Conservation (phyloP, 2,888 invertebrate species). For the Andrena flavipes region DNA sequence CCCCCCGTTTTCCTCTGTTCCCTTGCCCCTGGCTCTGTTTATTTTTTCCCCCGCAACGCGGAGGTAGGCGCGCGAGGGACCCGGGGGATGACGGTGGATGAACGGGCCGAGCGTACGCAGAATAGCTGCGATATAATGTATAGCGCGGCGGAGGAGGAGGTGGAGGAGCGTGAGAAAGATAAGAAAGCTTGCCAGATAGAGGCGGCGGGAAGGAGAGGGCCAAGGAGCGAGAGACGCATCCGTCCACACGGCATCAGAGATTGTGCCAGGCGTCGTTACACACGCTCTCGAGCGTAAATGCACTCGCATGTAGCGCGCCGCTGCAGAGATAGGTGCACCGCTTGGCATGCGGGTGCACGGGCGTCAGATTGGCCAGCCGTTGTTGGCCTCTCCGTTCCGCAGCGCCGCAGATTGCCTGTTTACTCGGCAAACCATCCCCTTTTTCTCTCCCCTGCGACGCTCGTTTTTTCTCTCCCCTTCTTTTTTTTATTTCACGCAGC, state of each 20-base stretch:
- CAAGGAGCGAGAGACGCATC: neutral
- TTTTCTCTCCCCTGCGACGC: slow-evolving; percentile 1
- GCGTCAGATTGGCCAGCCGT: slow-evolving; percentile 43
- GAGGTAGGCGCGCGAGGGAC: slow-evolving; percentile 16
- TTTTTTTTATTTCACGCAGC: neutral
- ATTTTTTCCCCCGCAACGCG: slow-evolving; percentile 2
- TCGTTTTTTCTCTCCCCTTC: neutral
- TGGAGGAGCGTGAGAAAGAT: slow-evolving; percentile 31
- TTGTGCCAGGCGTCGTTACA: slow-evolving; percentile 62
- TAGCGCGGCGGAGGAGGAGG: neutral
- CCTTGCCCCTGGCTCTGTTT: slow-evolving; percentile 6
- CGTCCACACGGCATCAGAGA: slow-evolving; percentile 48
- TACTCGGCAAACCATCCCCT: slow-evolving; percentile 33
- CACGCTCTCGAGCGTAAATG: slow-evolving; percentile 58
- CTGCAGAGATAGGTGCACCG: slow-evolving; percentile 45
- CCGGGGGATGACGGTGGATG: slow-evolving; percentile 33
- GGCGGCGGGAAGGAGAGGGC: slow-evolving; percentile 14
- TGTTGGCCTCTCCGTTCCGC: slow-evolving; percentile 12
- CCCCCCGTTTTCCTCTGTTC: neutral
- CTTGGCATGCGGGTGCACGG: slow-evolving; percentile 54
- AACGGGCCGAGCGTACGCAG: slow-evolving; percentile 6
- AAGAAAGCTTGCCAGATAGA: slow-evolving; percentile 12
- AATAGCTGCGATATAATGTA: slow-evolving; percentile 14
- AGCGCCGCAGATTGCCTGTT: slow-evolving; percentile 46
- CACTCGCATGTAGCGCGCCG: slow-evolving; percentile 40